Conservation (phyloP, 2,888 invertebrate species). For the Hymenopus coronatus region DNA sequence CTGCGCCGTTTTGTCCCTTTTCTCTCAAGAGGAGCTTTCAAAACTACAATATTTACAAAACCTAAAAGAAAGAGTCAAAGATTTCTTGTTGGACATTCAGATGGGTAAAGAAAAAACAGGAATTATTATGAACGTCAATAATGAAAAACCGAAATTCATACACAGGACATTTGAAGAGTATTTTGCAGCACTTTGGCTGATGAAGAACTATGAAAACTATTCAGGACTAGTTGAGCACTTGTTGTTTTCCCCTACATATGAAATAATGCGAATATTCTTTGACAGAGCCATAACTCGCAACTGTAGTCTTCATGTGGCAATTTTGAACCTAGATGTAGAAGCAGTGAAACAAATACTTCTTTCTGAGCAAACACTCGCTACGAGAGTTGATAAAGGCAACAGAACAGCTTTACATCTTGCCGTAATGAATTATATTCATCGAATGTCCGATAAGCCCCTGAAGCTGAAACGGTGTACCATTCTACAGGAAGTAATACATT, state of each 20-base stretch:
- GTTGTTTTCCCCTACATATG: conserved; percentile 7
- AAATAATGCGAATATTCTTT: conserved; percentile 19
- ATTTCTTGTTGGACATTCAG: neutral
- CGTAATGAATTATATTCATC: neutral
- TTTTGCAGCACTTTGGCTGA: conserved; percentile 25
- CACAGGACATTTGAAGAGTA: conserved; percentile 29
- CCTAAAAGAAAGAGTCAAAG: too few relatives aligned
- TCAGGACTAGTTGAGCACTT: neutral
- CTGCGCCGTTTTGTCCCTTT: neutral
- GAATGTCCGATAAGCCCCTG: neutral
- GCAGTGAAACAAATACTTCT: neutral
- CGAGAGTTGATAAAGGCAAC: neutral
- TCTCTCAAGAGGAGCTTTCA: neutral
- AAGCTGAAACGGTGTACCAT: neutral
- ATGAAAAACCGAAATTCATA: conserved; percentile 21
- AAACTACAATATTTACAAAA: too few relatives aligned
- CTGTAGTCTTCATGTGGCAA: conserved; percentile 10
- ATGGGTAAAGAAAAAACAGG: conserved; percentile 24
- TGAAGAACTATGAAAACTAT: neutral
- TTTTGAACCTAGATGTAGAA: neutral
- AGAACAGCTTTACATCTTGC: conserved; percentile 15
- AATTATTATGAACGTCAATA: conserved; percentile 1
- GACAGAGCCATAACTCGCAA: conserved; percentile 16
- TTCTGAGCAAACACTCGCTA: neutral
- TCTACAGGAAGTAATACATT: neutral